phyloP scores from a whole-genome alignment of 2,113 vertebrate genomes.

The Tenrec ecaudatus region DNA sequence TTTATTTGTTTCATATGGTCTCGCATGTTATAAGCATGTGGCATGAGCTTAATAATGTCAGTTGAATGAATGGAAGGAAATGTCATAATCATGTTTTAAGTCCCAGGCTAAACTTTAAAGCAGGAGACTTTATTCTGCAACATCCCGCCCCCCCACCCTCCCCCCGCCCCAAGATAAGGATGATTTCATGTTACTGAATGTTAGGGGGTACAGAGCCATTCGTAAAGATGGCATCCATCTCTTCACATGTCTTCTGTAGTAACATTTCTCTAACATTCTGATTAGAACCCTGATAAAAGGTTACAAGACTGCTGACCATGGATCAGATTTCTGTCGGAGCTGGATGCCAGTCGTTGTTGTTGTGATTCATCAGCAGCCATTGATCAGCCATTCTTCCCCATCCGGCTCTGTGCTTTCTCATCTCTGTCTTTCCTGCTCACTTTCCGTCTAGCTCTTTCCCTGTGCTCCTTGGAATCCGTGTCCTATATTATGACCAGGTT shows the following conservation, averaged over 20 bases:
- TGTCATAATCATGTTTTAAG: constrained; percentile 6
- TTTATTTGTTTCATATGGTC: neutral
- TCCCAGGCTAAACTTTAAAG: neutral
- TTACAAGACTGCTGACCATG: neutral
- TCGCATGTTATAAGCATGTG: neutral
- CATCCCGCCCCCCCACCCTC: too few species aligned
- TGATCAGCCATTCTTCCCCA: neutral
- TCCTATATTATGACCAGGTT: neutral
- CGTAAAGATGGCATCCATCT: neutral
- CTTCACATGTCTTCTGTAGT: neutral
- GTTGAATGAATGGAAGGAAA: neutral
- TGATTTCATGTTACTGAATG: constrained; percentile 19
- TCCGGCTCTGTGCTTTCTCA: neutral
- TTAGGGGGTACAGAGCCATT: neutral
- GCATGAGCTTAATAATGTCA: neutral
- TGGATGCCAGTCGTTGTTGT: neutral
- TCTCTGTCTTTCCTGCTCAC: neutral
- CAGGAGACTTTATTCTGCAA: neutral
- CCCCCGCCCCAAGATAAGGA: neutral
- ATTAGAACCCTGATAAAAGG: neutral
- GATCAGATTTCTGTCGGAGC: neutral
- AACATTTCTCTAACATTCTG: neutral
- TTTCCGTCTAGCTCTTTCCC: neutral
- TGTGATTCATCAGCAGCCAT: neutral
- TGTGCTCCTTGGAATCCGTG: neutral